Evolutionary conservation across 2,888 invertebrate genomes (phyloP).

Genomic region (Oasisia sp.): DNA sequence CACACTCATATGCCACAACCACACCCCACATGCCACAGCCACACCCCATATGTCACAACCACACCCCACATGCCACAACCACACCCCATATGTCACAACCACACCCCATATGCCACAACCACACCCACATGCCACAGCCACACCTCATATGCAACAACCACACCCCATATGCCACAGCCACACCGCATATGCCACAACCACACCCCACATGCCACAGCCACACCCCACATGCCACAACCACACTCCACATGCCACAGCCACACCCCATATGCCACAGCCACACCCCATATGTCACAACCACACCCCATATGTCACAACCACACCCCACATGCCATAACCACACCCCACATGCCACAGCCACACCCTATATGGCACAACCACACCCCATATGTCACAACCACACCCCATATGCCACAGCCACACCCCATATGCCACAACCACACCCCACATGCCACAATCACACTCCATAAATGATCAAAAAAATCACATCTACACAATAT

Average conservation of each 20-base stretch:
- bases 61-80: neutral
- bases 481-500: neutral
- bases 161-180: neutral
- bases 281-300: neutral
- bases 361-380: neutral
- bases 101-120: neutral
- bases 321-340: neutral
- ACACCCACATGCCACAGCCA: no score
- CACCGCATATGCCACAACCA: neutral
- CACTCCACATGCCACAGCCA: neutral
- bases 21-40: neutral
- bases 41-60: neutral
- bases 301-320: neutral
- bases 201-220: neutral
- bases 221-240: neutral
- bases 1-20: neutral
- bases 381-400: no score
- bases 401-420: neutral
- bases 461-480: neutral
- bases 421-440: neutral
- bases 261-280: neutral
- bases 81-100: neutral
- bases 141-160: neutral
- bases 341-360: neutral
- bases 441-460: neutral